Evolutionary conservation across 2,888 invertebrate genomes (phyloP).

Genomic region (Cerastoderma edule): DNA sequence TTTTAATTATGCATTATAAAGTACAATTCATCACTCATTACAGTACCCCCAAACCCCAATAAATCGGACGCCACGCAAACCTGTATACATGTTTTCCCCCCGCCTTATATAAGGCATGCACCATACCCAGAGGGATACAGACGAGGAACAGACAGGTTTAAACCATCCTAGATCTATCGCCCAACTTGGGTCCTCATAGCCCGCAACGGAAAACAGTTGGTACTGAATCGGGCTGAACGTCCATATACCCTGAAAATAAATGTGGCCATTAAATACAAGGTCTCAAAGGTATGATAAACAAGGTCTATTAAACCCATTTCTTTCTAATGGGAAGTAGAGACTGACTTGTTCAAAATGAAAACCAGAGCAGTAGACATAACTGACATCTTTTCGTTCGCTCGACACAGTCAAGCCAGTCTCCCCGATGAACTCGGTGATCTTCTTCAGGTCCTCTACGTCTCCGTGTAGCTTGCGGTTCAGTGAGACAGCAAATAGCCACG

Average conservation of each 20-base stretch:
- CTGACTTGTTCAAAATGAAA: no score
- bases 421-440: no score
- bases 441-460: no score
- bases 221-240: slow-evolving; percentile 95
- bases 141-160: slow-evolving; percentile 92
- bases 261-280: no score
- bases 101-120: slow-evolving; percentile 89
- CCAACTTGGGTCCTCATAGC: slow-evolving; percentile 93
- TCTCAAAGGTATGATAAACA: no score
- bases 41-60: neutral
- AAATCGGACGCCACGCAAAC: neutral
- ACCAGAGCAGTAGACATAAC: no score
- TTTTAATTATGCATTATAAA: neutral
- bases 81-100: slow-evolving; percentile 90
- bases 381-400: no score
- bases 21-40: neutral
- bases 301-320: no score
- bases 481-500: no score
- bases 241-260: slow-evolving; percentile 89
- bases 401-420: no score
- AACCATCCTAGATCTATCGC: slow-evolving; percentile 92
- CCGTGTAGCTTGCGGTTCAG: no score
- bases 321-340: no score
- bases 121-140: slow-evolving; percentile 91
- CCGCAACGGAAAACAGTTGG: slow-evolving; percentile 92